A percentile compares a stretch with the other conserved stretches of the same genome.
These are phyloP conservation scores for Petrocephalus microphthalmus DNA, from an alignment of 2,113 vertebrate species.

Conservation along the genomic window DNA sequence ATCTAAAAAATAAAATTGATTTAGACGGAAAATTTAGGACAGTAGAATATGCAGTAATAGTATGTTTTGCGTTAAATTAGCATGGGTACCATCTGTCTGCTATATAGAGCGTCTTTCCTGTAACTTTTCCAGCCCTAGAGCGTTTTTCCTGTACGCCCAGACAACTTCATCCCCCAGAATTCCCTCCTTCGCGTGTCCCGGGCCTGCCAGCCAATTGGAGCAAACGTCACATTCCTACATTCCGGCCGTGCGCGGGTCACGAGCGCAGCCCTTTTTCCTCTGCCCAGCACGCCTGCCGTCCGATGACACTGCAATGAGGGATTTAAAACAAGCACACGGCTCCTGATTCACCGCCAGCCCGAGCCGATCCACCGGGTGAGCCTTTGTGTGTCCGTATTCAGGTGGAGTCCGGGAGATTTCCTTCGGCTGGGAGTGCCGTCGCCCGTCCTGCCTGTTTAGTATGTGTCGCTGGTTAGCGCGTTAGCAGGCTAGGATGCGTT, in stretches of 20 bases:
- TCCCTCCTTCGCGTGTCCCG: slow-evolving; percentile 45
- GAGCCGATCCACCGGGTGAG: slow-evolving; percentile 52
- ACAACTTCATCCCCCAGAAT: slow-evolving; percentile 57
- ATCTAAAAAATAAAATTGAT: not conserved
- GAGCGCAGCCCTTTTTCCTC: slow-evolving; percentile 43
- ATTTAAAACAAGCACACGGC: slow-evolving; percentile 45
- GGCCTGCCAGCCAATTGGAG: slow-evolving; percentile 46
- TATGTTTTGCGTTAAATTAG: not conserved
- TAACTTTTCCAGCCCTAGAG: not conserved
- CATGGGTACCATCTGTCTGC: not conserved
- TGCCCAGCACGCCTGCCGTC: slow-evolving; percentile 12
- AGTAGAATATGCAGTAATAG: too few relatives aligned
- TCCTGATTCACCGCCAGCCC: slow-evolving; percentile 41
- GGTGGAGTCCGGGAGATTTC: not conserved
- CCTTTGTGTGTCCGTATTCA: slow-evolving; percentile 20
- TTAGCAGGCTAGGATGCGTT: slow-evolving; percentile 27
- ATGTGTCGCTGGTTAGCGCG: slow-evolving; percentile 10
- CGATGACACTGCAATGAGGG: slow-evolving; percentile 51
- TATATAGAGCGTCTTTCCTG: not conserved
- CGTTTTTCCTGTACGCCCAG: not conserved
- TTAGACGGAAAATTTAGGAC: not conserved
- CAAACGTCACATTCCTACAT: slow-evolving; percentile 68
- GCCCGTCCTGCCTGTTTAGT: slow-evolving; percentile 14
- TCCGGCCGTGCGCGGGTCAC: slow-evolving; percentile 40
- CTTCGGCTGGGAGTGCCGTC: slow-evolving; percentile 12